Evolutionary conservation across 1,140 invertebrate genomes (phyloP).

Genomic region (Neotoxoptera formosana): DNA sequence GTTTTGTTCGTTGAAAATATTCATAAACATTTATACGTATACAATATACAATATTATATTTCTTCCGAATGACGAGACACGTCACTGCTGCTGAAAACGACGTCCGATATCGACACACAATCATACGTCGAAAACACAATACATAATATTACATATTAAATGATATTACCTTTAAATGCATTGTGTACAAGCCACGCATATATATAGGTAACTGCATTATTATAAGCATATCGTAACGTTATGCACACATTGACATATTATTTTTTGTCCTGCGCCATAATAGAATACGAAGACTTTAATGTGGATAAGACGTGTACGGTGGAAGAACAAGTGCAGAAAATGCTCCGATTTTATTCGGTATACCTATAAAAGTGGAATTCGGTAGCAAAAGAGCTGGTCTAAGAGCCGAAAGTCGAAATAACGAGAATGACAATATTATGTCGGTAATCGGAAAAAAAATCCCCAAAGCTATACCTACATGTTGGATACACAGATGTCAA

Average conservation of each 20-base stretch:
- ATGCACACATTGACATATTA: neutral
- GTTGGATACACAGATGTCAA: too few species aligned
- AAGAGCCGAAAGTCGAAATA: neutral
- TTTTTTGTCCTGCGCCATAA: neutral
- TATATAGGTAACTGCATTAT: too few species aligned
- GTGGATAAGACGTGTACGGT: neutral
- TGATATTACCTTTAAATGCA: neutral
- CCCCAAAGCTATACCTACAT: too few species aligned
- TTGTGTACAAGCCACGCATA: neutral
- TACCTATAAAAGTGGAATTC: neutral
- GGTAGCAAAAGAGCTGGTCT: neutral
- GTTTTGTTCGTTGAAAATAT: neutral
- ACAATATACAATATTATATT: neutral
- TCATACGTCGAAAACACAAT: neutral
- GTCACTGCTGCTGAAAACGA: neutral
- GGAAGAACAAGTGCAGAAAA: neutral
- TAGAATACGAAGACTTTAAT: neutral
- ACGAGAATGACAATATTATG: neutral
- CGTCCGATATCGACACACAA: neutral
- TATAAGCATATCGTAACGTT: neutral
- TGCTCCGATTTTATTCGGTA: neutral
- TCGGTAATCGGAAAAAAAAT: too few species aligned
- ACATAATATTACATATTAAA: neutral
- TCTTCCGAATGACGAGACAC: neutral
- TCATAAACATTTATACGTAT: neutral